Conservation (phyloP, 2,113 vertebrate species). For the Lophius piscatorius region DNA sequence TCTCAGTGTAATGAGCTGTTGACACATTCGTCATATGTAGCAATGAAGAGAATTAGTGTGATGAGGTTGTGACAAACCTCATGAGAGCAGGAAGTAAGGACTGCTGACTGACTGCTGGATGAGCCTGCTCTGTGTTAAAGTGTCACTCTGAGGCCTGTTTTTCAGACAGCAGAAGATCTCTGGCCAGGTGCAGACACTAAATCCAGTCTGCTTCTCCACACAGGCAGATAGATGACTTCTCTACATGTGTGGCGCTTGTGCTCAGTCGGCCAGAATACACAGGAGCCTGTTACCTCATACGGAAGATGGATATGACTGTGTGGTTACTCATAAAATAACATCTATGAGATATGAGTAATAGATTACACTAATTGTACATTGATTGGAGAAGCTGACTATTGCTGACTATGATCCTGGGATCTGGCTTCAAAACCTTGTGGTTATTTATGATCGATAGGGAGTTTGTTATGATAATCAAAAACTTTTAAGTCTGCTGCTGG, state of each 20-base stretch:
- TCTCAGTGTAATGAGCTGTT: slow-evolving; percentile 2
- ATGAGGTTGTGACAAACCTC: slow-evolving; percentile 19
- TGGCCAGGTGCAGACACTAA: slow-evolving; percentile 77
- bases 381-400: too few relatives aligned
- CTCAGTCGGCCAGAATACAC: slow-evolving; percentile 41
- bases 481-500: too few relatives aligned
- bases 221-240: slow-evolving; percentile 49
- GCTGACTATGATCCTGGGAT: too few relatives aligned
- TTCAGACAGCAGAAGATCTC: slow-evolving; percentile 61
- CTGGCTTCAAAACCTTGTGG: too few relatives aligned
- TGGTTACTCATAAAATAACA: slow-evolving; percentile 10
- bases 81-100: slow-evolving; percentile 29
- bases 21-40: neutral
- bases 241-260: slow-evolving; percentile 61
- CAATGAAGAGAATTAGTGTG: neutral
- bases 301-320: slow-evolving; percentile 21
- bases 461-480: too few relatives aligned
- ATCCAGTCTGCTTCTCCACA: slow-evolving; percentile 57
- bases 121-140: slow-evolving; percentile 69
- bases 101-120: slow-evolving; percentile 62
- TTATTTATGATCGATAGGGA: too few relatives aligned
- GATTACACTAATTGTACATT: neutral
- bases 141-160: slow-evolving; percentile 62
- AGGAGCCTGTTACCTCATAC: slow-evolving; percentile 27
- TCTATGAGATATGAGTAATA: slow-evolving; percentile 3